Conservation (phyloP, 2,113 vertebrate species). For the Oxyura jamaicensis region DNA sequence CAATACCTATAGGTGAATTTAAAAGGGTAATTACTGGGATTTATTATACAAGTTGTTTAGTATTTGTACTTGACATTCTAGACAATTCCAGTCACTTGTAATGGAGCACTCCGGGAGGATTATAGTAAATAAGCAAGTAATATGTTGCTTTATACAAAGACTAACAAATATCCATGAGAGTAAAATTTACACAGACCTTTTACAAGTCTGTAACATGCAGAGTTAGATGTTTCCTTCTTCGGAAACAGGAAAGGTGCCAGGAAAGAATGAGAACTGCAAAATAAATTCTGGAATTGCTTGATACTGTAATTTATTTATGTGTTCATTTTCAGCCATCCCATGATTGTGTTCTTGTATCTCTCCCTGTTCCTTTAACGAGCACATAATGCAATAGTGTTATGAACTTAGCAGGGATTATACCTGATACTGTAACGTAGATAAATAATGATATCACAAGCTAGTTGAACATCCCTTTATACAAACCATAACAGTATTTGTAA, state of each 20-base stretch:
- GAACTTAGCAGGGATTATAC: background rate
- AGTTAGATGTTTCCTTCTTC: background rate
- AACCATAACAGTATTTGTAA: background rate
- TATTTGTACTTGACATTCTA: background rate
- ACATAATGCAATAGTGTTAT: fast-evolving
- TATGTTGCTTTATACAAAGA: background rate
- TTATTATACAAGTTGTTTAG: background rate
- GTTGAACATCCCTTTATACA: background rate
- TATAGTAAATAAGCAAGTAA: background rate
- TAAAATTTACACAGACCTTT: background rate
- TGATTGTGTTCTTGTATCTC: background rate
- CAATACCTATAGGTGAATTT: background rate
- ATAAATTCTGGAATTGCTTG: background rate
- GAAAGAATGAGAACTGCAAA: background rate
- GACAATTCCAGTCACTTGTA: background rate
- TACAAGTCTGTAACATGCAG: background rate
- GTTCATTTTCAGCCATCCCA: background rate
- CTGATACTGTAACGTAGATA: background rate
- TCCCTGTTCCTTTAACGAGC: background rate
- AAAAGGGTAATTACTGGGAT: background rate
- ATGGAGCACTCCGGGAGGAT: background rate
- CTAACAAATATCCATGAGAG: background rate
- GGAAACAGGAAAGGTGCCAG: background rate
- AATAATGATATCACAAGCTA: background rate
- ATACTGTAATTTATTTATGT: background rate